Base-by-base conservation (phyloP, 2,888 invertebrate genomes). In the Ametastegia equiseti region DNA sequence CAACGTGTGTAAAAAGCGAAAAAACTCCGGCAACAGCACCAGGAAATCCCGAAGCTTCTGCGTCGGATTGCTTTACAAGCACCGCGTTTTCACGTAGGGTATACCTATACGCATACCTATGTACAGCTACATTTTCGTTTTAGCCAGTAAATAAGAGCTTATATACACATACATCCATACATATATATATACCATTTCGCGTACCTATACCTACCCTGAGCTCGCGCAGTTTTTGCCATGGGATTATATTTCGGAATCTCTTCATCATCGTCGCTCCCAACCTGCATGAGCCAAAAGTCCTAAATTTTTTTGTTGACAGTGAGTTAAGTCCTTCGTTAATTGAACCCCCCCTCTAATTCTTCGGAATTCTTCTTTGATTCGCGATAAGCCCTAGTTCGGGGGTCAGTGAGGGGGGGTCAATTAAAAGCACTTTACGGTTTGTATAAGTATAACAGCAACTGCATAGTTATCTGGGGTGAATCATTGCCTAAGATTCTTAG, bases 401-500 rank as follows among this genome's bases (percentile, higher is more conserved):
- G 54, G 50, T 54, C 54, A 75, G 54, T 75, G 54, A 54, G 75
- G 54, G n/a, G 54, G 54, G 75, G 54, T 75, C 75, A 50, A 50
- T 75, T 75, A 50, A 54, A 75, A 75, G 33, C 50, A 75, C 71
- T 71, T 30, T 30, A 30, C 71, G 45, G 11, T 23, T 71, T 27
- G 71, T 71, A 47, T 30, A 13, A 30, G 47, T 39, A n/a, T 47
- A 15, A 33, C n/a, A 7, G 39, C 4, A 9, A 9, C n/a, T 30
- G 63, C 30, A 23, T 47, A 30, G 71, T 42, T 71, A 71, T 47
- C 71, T 71, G 11, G 5, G 2, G 45, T 45, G 47, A 71, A 47
- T 45, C 45, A 42, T n/a, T 15, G 47, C 30, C 23, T 47, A 33
- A 71, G 45, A 7, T 45, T 27, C 2, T 27, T 7, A 15, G 27